Percentiles rank a stretch among this genome's conserved stretches.
Evolutionary conservation across 2,888 invertebrate species (phyloP).

Genomic region (Microplitis manilae): DNA sequence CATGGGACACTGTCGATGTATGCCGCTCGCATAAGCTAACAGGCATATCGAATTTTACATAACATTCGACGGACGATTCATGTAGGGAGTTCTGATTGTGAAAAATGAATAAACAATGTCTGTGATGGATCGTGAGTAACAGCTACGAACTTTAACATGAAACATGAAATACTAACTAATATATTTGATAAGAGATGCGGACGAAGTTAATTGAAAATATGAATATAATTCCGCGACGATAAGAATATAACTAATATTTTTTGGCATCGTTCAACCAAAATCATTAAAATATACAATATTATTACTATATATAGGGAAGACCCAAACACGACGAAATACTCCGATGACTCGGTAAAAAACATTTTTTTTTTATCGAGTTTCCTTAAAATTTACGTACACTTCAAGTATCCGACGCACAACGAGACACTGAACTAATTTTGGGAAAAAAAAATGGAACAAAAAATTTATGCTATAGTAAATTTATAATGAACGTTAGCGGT

Average conservation of each 20-base stretch:
- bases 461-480: too few species aligned
- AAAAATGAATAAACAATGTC: constrained; percentile 61
- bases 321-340: too few species aligned
- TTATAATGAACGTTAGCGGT: too few species aligned
- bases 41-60: constrained; percentile 71
- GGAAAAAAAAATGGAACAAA: too few species aligned
- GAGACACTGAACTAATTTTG: too few species aligned
- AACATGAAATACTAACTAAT: background rate
- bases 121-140: constrained; percentile 59
- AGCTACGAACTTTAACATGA: constrained; percentile 11
- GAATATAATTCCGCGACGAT: background rate
- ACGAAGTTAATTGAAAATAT: background rate
- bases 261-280: too few species aligned
- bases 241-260: background rate
- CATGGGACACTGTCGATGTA: constrained; percentile 69
- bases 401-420: too few species aligned
- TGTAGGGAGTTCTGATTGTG: constrained; percentile 59
- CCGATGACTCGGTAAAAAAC: too few species aligned
- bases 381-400: too few species aligned
- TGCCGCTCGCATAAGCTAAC: constrained; percentile 72
- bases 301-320: too few species aligned
- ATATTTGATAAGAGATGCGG: background rate
- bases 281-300: too few species aligned
- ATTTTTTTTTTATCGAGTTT: too few species aligned
- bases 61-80: constrained; percentile 60